Percentiles rank a stretch among this genome's conserved stretches.
Evolutionary conservation across 2,888 invertebrate species (phyloP).

Genomic region (Microplitis deprimator): DNA sequence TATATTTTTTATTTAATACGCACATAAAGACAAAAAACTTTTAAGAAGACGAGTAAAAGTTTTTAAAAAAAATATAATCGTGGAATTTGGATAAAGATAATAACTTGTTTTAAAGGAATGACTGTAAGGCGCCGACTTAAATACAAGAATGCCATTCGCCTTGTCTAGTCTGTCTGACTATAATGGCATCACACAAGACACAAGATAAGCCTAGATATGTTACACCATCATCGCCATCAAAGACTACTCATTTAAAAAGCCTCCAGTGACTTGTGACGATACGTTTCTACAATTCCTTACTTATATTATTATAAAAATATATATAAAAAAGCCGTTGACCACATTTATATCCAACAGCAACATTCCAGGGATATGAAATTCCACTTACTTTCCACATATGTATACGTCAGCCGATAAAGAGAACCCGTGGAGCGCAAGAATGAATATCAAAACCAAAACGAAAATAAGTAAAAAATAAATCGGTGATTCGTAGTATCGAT

Average conservation of each 20-base stretch:
- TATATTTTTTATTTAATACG: not conserved
- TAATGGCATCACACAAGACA: conserved; percentile 50
- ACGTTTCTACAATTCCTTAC: not conserved
- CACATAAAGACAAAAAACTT: not conserved
- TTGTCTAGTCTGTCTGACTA: conserved; percentile 47
- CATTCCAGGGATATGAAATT: conserved; percentile 7
- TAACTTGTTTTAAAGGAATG: conserved; percentile 60
- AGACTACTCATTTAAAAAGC: not conserved
- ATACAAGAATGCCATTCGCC: conserved; percentile 61
- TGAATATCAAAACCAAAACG: not conserved
- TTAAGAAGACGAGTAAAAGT: not conserved
- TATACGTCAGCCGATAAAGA: not conserved
- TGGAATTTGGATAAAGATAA: conserved; percentile 58
- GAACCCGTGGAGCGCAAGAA: too few relatives aligned
- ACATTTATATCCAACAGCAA: not conserved
- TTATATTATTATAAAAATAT: too few relatives aligned
- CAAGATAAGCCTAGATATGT: conserved; percentile 14
- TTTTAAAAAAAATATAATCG: conserved; percentile 30
- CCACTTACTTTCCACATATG: not conserved
- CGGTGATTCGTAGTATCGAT: conserved; percentile 16
- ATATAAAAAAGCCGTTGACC: not conserved
- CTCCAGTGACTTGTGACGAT: not conserved
- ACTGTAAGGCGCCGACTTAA: conserved; percentile 60
- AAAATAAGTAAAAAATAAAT: not conserved
- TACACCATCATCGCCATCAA: not conserved